Evolutionary conservation across 2,113 vertebrate genomes (phyloP), one percentile per base, ranked within the genome.

Genomic region (Callopanchax toddi): DNA sequence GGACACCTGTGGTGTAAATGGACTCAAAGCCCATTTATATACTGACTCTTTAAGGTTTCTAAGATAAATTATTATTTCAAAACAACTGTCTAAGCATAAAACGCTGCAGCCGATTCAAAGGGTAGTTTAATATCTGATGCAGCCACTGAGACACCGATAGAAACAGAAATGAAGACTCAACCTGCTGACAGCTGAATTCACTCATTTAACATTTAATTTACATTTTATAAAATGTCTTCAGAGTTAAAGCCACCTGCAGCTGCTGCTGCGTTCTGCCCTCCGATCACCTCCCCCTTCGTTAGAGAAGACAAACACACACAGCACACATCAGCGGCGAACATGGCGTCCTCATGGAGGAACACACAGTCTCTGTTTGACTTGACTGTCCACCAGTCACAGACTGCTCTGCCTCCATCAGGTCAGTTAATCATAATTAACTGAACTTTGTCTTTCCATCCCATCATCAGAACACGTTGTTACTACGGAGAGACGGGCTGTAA

Each of bases 351-450:
- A 1, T 21, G 42, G 34, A 53, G 36, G 70, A 5, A 65, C 65
- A 51, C 23, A 11, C 13, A 49, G 50, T 57, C 25, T 50, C 52
- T 43, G 49, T 64, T 60, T 56, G 49, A 63, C 18, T 34, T 22
- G 21, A 20, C 42, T 42, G 42, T 64, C 48, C 36, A 20, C 43
- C 25, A 8, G 20, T 3, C 57, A 40, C 2, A 18, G 11, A 4
- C n/a, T 46, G 29, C 42, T 21, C 23, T 43, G 16, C 39, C 26
- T 18, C 16, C 6, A 36, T 17, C 2, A 2, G 32, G 20, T 25
- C 32, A 25, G 17, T 37, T n/a, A 40, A 20, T 16, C 11, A 5
- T 8, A 25, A 18, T 50, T 39, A 21, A 18, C 26, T 32, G 60
- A n/a, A 39, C 32, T 60, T 21, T 60, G 32, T 2, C 20, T 29